Percentiles rank a stretch among this genome's conserved stretches.
These are phyloP conservation scores for Hemicrepidius hirtus DNA, from an alignment of 2,888 invertebrate species.

Conservation along the genomic window DNA sequence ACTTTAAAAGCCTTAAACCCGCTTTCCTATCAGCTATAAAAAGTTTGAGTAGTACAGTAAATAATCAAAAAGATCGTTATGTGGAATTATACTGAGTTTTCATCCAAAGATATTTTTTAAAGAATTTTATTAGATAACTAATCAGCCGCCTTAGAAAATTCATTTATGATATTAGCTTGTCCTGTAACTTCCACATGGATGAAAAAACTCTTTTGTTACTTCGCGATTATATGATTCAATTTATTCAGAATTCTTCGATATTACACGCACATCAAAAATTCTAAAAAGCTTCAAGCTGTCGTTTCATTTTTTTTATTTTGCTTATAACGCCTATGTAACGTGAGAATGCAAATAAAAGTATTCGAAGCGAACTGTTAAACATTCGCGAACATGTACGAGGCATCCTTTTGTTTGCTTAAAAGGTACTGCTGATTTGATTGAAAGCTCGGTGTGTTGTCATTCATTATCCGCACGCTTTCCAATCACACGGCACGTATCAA, in stretches of 20 bases:
- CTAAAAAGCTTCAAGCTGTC: background rate
- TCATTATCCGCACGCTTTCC: conserved; percentile 21
- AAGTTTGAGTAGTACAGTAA: background rate
- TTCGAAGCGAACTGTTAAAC: conserved; percentile 14
- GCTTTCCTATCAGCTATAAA: background rate
- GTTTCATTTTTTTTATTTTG: conserved; percentile 11
- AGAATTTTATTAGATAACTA: too few species aligned
- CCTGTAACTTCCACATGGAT: background rate
- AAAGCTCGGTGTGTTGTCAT: conserved; percentile 9
- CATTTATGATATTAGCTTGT: too few species aligned
- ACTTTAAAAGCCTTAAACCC: conserved; percentile 6
- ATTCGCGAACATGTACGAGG: background rate
- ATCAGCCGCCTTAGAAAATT: too few species aligned
- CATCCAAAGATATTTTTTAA: too few species aligned
- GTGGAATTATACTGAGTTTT: too few species aligned
- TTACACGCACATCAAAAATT: background rate
- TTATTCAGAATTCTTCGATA: conserved; percentile 1
- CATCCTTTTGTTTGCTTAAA: conserved; percentile 19
- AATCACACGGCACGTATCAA: conserved; percentile 7
- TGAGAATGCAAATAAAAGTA: conserved; percentile 14
- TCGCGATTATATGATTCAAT: background rate
- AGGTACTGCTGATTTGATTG: conserved; percentile 20
- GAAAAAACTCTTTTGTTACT: background rate
- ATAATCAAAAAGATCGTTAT: background rate
- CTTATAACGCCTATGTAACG: background rate